Evolutionary conservation across 2,113 vertebrate genomes (phyloP).

Genomic region (Pygoscelis adeliae): DNA sequence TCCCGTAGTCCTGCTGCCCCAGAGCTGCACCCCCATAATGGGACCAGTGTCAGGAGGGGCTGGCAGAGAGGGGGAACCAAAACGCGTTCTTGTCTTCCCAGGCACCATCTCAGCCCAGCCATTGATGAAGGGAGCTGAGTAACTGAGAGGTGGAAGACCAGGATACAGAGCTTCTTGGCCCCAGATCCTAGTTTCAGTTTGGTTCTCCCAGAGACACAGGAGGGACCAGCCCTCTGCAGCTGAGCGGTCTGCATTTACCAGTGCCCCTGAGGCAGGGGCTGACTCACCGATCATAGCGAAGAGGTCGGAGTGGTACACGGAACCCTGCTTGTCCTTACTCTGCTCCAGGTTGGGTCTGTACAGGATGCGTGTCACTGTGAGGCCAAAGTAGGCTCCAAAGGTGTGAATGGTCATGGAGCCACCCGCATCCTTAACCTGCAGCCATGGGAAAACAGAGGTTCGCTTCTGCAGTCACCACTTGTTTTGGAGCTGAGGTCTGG

Average conservation of each 20-base stretch:
- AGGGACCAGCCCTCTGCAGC: not conserved
- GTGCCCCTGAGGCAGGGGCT: not conserved
- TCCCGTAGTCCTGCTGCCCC: not conserved
- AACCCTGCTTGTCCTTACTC: constrained; percentile 83
- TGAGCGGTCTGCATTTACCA: rapidly evolving
- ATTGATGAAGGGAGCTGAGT: not conserved
- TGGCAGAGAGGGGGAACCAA: not conserved
- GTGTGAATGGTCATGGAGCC: constrained; percentile 96
- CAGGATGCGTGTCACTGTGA: constrained; percentile 89
- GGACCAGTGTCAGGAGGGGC: not conserved
- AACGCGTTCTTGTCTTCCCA: not conserved
- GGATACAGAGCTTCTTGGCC: not conserved
- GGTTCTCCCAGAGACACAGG: not conserved
- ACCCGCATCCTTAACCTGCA: constrained; percentile 90
- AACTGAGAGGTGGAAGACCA: not conserved
- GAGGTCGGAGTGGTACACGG: constrained; percentile 88
- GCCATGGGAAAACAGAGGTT: not conserved
- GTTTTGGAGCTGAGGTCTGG: not conserved
- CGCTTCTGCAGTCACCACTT: rapidly evolving
- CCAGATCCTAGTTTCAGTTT: not conserved
- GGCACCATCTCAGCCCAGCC: not conserved
- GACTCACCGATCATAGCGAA: constrained; percentile 95
- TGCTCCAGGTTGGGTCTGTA: constrained; percentile 86
- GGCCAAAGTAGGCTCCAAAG: constrained; percentile 94
- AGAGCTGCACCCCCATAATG: rapidly evolving